Conservation (phyloP, 2,888 invertebrate genomes). For the Troglohyphantes excavatus region DNA sequence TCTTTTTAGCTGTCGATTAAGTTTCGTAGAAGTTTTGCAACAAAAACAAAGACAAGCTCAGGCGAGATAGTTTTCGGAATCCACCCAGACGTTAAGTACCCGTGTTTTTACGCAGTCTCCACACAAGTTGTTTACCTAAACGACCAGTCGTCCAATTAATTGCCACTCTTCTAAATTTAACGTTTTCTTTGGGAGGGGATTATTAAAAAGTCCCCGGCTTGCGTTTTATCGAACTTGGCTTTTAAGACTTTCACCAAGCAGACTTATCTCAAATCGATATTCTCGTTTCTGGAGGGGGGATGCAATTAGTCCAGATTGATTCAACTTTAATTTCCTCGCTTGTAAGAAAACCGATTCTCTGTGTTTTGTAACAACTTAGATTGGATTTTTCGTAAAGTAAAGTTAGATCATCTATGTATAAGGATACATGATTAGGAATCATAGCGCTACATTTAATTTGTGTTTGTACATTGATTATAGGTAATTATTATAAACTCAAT, state of each 20-base stretch:
- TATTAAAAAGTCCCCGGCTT: background rate
- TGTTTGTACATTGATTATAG: no score
- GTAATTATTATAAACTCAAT: no score
- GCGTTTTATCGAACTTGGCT: background rate
- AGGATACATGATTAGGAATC: no score
- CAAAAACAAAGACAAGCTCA: background rate
- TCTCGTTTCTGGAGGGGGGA: background rate
- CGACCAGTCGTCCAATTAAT: background rate
- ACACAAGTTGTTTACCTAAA: background rate
- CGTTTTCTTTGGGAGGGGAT: background rate
- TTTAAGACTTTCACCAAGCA: background rate
- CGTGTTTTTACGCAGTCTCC: background rate
- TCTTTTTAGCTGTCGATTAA: background rate
- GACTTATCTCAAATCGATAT: background rate
- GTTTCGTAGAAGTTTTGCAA: background rate
- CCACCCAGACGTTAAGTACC: background rate
- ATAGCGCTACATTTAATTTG: no score
- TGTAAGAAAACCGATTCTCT: background rate
- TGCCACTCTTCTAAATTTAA: background rate
- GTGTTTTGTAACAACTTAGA: no score
- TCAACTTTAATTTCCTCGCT: background rate
- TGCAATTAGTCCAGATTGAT: slow-evolving; percentile 9
- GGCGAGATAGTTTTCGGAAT: background rate
- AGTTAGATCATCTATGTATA: no score
- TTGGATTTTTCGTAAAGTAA: no score